Percentiles rank a stretch among this genome's conserved stretches.
These are phyloP conservation scores for Autographa pulchrina DNA, from an alignment of 2,888 invertebrate genomes.

Conservation along the genomic window DNA sequence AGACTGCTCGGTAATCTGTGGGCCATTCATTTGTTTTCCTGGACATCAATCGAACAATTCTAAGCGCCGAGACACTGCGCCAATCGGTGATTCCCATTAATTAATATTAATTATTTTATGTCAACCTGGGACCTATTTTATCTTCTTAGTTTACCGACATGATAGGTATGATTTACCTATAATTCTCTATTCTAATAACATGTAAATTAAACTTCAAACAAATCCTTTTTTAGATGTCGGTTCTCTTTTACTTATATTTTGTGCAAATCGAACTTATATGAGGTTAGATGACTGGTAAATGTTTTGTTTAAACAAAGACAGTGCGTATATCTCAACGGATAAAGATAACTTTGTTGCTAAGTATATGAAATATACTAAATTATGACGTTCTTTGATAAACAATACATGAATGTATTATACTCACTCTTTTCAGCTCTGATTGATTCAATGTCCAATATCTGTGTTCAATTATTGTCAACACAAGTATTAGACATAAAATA, in stretches of 20 bases:
- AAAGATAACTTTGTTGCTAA: conserved; percentile 32
- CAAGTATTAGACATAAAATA: conserved; percentile 12
- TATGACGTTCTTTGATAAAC: conserved; percentile 9
- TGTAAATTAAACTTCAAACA: not conserved
- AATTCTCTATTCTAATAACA: not conserved
- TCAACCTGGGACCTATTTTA: not conserved
- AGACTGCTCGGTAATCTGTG: no score
- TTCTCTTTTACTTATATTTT: not conserved
- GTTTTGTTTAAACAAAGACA: not conserved
- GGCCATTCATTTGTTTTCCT: no score
- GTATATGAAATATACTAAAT: conserved; percentile 21
- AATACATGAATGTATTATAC: conserved; percentile 12
- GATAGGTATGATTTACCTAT: conserved; percentile 1
- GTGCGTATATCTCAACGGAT: conserved; percentile 2
- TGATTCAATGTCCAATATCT: conserved; percentile 25
- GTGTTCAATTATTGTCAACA: conserved; percentile 2
- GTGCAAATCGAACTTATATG: not conserved
- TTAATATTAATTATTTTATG: conserved; percentile 4
- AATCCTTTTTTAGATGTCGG: no score
- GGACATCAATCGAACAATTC: not conserved
- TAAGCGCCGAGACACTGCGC: not conserved
- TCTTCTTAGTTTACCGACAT: conserved; percentile 4
- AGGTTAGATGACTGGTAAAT: not conserved
- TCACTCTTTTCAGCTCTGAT: conserved; percentile 8
- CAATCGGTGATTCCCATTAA: conserved; percentile 4